Conservation (phyloP, 2,797 vertebrate species). For the Epinephelus malabaricus region DNA sequence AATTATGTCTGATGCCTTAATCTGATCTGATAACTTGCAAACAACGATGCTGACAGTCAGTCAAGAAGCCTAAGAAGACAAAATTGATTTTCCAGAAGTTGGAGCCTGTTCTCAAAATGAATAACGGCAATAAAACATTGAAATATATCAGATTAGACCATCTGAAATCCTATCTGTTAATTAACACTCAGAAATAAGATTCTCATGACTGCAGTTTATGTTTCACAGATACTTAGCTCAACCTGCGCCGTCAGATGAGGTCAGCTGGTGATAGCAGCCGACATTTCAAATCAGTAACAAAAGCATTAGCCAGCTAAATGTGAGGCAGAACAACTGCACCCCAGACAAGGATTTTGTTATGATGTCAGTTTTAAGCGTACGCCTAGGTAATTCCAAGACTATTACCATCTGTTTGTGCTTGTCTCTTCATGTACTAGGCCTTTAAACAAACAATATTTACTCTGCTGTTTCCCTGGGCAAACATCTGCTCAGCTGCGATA, state of each 20-base stretch:
- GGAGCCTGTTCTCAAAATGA: neutral
- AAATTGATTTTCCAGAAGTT: neutral
- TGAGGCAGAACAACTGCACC: conserved; percentile 34
- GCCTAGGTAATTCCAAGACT: conserved; percentile 66
- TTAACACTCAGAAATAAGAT: conserved; percentile 6
- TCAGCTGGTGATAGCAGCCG: conserved; percentile 33
- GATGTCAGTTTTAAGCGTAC: conserved; percentile 58
- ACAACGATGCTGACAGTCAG: neutral
- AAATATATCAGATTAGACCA: neutral
- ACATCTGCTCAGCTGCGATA: conserved; percentile 82
- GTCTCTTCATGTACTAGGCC: conserved; percentile 69
- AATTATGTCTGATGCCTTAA: neutral
- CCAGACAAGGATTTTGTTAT: conserved; percentile 56
- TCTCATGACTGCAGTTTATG: neutral
- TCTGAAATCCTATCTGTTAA: conserved; percentile 1
- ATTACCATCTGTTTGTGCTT: conserved; percentile 78
- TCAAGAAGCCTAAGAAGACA: neutral
- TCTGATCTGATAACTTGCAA: conserved; percentile 3
- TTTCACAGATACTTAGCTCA: conserved; percentile 16
- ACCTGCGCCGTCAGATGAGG: conserved; percentile 38
- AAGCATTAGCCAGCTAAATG: conserved; percentile 35
- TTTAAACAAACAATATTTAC: conserved; percentile 83
- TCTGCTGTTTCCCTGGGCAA: conserved; percentile 74
- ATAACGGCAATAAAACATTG: neutral
- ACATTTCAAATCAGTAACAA: conserved; percentile 50